Percentiles rank a stretch among this genome's conserved stretches.
These are phyloP conservation scores for Globicephala melas DNA, from an alignment of 2,113 vertebrate genomes.

Conservation along the genomic window DNA sequence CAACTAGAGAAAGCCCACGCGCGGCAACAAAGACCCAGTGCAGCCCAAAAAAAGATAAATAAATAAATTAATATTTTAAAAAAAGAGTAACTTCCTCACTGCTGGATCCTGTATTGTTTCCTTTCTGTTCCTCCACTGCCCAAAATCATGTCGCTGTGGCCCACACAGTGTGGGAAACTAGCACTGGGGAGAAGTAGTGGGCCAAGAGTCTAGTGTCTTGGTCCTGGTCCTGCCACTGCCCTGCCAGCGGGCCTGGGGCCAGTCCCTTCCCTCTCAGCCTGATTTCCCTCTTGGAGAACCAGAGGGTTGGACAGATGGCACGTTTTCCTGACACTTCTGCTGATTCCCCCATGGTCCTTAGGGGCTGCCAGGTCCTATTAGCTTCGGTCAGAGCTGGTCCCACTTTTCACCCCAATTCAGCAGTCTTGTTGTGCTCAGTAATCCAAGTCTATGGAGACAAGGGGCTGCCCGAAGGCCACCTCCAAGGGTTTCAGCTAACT, in stretches of 20 bases:
- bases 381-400: background rate
- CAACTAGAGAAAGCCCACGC: too few relatives aligned
- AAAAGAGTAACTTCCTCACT: background rate
- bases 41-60: too few relatives aligned
- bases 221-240: background rate
- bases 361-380: background rate
- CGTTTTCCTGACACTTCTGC: background rate
- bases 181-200: background rate
- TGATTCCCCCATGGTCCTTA: background rate
- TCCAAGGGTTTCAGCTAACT: background rate
- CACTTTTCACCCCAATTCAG: background rate
- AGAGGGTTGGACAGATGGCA: background rate
- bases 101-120: background rate
- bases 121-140: background rate
- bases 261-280: too few relatives aligned
- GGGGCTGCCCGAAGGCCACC: background rate
- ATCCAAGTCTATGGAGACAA: background rate
- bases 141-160: background rate
- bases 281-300: background rate
- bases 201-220: background rate
- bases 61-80: too few relatives aligned
- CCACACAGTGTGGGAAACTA: background rate
- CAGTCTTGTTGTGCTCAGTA: rapidly evolving
- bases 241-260: background rate
- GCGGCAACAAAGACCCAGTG: too few relatives aligned